A percentile compares a stretch with the other conserved stretches of the same genome.
phyloP scores from a whole-genome alignment of 2,797 vertebrate species.

The Pangasius mekongensis region DNA sequence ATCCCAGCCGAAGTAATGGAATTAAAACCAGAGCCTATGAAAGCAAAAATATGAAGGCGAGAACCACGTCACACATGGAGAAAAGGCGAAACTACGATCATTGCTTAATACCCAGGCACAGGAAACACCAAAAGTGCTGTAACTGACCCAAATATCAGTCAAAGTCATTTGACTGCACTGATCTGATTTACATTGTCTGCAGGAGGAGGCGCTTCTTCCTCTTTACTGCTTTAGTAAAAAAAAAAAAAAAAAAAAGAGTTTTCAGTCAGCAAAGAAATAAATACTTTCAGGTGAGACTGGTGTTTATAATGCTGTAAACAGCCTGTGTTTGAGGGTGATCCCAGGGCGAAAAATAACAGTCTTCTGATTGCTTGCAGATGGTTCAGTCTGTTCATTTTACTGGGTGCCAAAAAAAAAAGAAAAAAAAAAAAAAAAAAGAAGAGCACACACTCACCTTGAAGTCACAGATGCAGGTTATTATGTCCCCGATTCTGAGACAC shows the following conservation, averaged over 20 bases:
- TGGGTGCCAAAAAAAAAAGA: not conserved
- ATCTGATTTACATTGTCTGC: not conserved
- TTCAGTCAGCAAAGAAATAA: not conserved
- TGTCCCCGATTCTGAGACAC: slow-evolving; percentile 97
- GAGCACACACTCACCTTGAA: slow-evolving; percentile 89
- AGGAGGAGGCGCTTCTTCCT: not conserved
- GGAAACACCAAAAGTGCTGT: not conserved
- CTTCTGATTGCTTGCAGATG: slow-evolving; percentile 20
- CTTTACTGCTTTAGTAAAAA: not conserved
- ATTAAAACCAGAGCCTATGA: not conserved
- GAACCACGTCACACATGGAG: not conserved
- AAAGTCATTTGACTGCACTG: not conserved
- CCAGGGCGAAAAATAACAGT: slow-evolving; percentile 1
- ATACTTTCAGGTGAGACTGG: slow-evolving; percentile 10
- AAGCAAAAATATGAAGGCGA: not conserved
- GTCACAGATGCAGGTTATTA: slow-evolving; percentile 98
- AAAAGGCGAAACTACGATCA: too few species aligned
- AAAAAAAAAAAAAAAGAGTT: not conserved
- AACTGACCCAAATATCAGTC: not conserved
- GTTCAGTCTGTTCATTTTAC: not conserved
- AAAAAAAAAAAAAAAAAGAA: not conserved
- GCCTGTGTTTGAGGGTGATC: not conserved
- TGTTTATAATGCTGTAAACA: slow-evolving; percentile 16
- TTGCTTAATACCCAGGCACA: too few species aligned
- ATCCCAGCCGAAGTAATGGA: not conserved